These are phyloP conservation scores for Pissodes strobi DNA, from an alignment of 1,140 invertebrate species.

Conservation along the genomic window DNA sequence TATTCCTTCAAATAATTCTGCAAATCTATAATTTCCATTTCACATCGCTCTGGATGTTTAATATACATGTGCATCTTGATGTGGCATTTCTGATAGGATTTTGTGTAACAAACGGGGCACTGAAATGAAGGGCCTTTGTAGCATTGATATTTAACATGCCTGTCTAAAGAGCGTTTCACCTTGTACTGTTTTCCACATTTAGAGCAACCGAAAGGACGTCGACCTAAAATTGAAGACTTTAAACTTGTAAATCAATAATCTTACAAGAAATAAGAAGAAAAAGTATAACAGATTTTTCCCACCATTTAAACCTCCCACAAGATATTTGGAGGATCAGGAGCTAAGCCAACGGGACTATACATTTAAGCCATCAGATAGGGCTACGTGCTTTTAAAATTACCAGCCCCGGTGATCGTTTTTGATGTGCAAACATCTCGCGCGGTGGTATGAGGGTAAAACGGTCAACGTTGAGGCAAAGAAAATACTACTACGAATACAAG, in stretches of 20 bases:
- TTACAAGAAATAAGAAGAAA: neutral
- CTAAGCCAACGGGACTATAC: too few species aligned
- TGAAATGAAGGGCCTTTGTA: constrained; percentile 65
- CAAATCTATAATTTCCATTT: constrained; percentile 9
- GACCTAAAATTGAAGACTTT: neutral
- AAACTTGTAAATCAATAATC: neutral
- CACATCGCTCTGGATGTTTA: constrained; percentile 9
- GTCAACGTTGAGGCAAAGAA: too few species aligned
- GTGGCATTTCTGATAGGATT: constrained; percentile 30
- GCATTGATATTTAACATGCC: constrained; percentile 76
- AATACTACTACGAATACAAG: too few species aligned
- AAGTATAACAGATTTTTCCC: too few species aligned
- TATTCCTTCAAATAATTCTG: constrained; percentile 10
- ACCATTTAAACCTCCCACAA: too few species aligned
- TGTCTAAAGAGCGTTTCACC: constrained; percentile 73
- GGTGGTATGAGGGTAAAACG: too few species aligned
- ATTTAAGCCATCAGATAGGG: too few species aligned
- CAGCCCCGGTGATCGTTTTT: too few species aligned
- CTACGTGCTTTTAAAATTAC: too few species aligned
- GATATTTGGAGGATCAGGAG: too few species aligned
- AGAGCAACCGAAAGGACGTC: constrained; percentile 3
- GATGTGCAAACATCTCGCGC: too few species aligned
- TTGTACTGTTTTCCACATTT: constrained; percentile 50
- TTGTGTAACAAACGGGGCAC: constrained; percentile 58
- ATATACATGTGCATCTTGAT: constrained; percentile 14